These are phyloP conservation scores for Eristalis intricaria DNA, from an alignment of 2,888 invertebrate species.

Conservation along the genomic window DNA sequence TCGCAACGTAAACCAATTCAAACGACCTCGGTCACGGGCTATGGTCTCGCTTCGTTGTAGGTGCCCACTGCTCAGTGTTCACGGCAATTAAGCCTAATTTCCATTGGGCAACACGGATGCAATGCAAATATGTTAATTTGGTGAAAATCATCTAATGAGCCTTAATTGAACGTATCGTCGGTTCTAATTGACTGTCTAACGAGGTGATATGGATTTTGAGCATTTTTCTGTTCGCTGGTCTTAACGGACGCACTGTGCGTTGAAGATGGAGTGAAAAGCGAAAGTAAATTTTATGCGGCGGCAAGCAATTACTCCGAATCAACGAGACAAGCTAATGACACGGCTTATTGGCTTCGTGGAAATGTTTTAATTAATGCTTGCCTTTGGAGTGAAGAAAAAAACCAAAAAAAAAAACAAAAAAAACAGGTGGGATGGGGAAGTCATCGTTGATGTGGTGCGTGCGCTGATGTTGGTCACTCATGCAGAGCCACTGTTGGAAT, in stretches of 20 bases:
- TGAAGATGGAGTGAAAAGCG: neutral
- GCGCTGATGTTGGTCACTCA: no score
- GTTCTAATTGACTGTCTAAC: neutral
- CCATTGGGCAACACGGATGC: neutral
- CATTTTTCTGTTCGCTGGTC: neutral
- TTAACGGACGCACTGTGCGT: neutral
- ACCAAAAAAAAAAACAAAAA: no score
- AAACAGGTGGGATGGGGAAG: neutral
- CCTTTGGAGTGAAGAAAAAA: no score
- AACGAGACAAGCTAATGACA: neutral
- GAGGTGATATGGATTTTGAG: neutral
- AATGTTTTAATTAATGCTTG: neutral
- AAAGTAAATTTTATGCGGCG: neutral
- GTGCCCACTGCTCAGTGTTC: neutral
- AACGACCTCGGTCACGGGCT: neutral
- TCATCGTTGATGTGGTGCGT: neutral
- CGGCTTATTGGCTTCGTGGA: neutral
- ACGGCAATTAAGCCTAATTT: neutral
- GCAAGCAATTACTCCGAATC: neutral
- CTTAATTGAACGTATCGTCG: neutral
- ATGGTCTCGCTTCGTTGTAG: neutral
- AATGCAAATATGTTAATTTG: conserved; percentile 25
- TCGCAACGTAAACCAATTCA: neutral
- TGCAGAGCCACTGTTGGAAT: no score
- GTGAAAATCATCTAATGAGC: conserved; percentile 21